Percentiles rank a stretch among this genome's conserved stretches.
phyloP scores from a whole-genome alignment of 2,888 invertebrate species.

The Leucophora obtusa region DNA sequence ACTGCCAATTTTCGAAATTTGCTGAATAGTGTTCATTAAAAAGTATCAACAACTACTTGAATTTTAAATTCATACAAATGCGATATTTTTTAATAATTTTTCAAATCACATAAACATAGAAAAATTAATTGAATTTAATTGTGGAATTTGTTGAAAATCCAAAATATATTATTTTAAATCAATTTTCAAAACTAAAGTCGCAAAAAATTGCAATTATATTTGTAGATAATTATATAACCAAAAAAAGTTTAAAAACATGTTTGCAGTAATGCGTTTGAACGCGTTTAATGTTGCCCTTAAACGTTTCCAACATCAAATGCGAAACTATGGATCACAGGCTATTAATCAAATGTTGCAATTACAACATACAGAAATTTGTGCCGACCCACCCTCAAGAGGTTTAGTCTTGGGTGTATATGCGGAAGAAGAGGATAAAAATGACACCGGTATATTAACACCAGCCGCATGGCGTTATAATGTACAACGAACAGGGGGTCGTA shows the following conservation, averaged over 20 bases:
- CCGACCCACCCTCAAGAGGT: slow-evolving; percentile 78
- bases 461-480: slow-evolving; percentile 82
- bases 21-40: too few species aligned
- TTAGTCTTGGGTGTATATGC: slow-evolving; percentile 83
- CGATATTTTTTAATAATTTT: neutral
- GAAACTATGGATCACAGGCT: slow-evolving; percentile 72
- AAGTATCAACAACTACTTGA: neutral
- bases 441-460: slow-evolving; percentile 82
- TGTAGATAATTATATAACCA: neutral
- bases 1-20: too few species aligned
- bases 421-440: slow-evolving; percentile 80
- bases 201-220: neutral
- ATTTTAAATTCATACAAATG: neutral
- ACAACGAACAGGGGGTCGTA: slow-evolving; percentile 79
- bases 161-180: neutral
- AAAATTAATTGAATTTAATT: neutral
- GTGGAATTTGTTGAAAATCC: neutral
- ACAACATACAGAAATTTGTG: slow-evolving; percentile 75
- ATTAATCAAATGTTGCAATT: slow-evolving; percentile 73
- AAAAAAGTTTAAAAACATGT: slow-evolving; percentile 62
- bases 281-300: slow-evolving; percentile 33
- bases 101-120: slow-evolving; percentile 5
- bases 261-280: slow-evolving; percentile 67
- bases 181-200: neutral
- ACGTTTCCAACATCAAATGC: slow-evolving; percentile 36